phyloP scores from a whole-genome alignment of 2,888 invertebrate species.

The Phalangium opilio region DNA sequence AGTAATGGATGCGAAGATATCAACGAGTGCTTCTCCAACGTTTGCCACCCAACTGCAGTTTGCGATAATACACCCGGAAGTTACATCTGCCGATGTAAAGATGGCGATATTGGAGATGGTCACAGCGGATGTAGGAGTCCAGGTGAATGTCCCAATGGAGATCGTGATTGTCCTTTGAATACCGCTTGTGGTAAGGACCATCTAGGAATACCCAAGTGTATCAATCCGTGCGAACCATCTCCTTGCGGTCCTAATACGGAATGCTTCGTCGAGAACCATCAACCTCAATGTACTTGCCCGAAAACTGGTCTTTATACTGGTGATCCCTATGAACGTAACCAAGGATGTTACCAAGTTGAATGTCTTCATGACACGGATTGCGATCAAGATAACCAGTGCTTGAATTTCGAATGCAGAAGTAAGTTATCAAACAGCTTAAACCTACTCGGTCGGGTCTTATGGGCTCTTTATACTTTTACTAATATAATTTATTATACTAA shows the following conservation, averaged over 20 bases:
- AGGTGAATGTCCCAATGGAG: conserved; percentile 41
- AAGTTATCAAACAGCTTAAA: conserved; percentile 4
- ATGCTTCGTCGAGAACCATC: conserved; percentile 64
- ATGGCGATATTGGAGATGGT: conserved; percentile 58
- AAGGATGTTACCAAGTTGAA: conserved; percentile 39
- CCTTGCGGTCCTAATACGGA: conserved; percentile 57
- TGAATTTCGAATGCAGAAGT: conserved; percentile 36
- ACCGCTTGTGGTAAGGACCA: conserved; percentile 41
- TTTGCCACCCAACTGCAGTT: conserved; percentile 61
- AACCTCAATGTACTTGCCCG: conserved; percentile 33
- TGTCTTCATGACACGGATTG: conserved; percentile 76
- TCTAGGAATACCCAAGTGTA: conserved; percentile 22
- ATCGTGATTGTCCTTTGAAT: conserved; percentile 24
- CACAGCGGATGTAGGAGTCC: conserved; percentile 37
- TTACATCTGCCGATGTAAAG: conserved; percentile 59
- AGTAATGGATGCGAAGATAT: conserved; percentile 53
- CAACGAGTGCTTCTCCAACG: conserved; percentile 50
- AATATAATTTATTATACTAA: background rate
- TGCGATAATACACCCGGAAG: conserved; percentile 68
- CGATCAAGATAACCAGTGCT: conserved; percentile 65
- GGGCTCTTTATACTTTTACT: background rate
- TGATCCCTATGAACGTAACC: conserved; percentile 18
- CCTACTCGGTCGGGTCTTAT: background rate
- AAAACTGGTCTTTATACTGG: conserved; percentile 19
- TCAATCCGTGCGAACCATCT: conserved; percentile 52